phyloP scores from a whole-genome alignment of 1,140 invertebrate genomes.

The Agraylea sexmaculata region DNA sequence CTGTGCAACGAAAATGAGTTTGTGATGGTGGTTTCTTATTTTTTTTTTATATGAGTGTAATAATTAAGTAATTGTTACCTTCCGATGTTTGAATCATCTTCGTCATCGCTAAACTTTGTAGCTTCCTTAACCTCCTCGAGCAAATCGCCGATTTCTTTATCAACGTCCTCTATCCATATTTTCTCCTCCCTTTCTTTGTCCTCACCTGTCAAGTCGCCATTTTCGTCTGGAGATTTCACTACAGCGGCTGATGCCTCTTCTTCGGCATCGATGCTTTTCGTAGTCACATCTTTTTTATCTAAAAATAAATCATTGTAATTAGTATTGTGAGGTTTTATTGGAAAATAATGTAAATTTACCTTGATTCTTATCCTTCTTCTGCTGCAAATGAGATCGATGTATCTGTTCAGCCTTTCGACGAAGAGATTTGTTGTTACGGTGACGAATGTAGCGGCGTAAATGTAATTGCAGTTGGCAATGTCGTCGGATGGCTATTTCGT shows the following conservation, averaged over 20 bases:
- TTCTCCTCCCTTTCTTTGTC: conserved; percentile 46
- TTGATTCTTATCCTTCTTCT: conserved; percentile 25
- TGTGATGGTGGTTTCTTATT: background rate
- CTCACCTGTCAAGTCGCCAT: conserved; percentile 20
- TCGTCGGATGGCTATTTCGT: conserved; percentile 43
- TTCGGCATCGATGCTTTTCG: conserved; percentile 6
- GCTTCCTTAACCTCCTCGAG: conserved; percentile 47
- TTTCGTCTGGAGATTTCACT: conserved; percentile 18
- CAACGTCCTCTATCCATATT: conserved; percentile 55
- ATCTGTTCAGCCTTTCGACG: conserved; percentile 55
- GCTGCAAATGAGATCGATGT: conserved; percentile 44
- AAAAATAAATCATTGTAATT: conserved; percentile 5
- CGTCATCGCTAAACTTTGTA: conserved; percentile 54
- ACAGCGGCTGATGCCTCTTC: background rate
- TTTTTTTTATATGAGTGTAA: background rate
- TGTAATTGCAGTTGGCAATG: conserved; percentile 60
- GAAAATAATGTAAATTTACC: conserved; percentile 2
- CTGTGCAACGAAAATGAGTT: conserved; percentile 21
- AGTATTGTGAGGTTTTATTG: background rate
- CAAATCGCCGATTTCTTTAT: conserved; percentile 60
- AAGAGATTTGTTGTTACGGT: conserved; percentile 58
- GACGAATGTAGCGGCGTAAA: conserved; percentile 57
- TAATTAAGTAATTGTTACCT: conserved; percentile 25
- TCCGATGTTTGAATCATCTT: conserved; percentile 47
- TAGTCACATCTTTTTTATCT: conserved; percentile 8